A percentile compares a stretch with the other conserved stretches of the same genome.
Conservation (phyloP, 2,113 vertebrate species). For the Phaethornis superciliosus region DNA sequence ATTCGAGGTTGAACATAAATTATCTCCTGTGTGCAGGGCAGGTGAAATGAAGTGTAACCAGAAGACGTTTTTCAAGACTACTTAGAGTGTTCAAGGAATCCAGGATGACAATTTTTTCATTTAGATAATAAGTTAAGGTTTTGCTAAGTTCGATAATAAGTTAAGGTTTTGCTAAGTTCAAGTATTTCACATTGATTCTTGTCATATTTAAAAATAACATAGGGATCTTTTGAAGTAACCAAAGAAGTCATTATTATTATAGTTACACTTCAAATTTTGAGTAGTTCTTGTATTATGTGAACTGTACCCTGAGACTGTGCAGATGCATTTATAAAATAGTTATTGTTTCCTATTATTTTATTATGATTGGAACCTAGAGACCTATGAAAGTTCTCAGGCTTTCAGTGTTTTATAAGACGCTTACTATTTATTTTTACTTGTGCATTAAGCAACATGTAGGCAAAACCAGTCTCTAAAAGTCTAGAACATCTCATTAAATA, state of each 20-base stretch:
- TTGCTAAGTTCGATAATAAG: not conserved
- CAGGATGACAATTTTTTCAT: not conserved
- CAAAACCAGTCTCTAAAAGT: not conserved
- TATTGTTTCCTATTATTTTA: not conserved
- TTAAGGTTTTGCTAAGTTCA: not conserved
- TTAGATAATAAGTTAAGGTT: not conserved
- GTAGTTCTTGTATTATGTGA: not conserved
- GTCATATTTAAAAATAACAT: not conserved
- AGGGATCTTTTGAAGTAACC: not conserved
- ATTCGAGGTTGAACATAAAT: not conserved
- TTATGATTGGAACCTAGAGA: not conserved
- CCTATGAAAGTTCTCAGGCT: not conserved
- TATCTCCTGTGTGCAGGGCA: not conserved
- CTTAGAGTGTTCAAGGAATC: not conserved
- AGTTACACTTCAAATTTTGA: not conserved
- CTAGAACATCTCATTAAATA: not conserved
- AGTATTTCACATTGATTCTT: not conserved
- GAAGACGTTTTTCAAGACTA: not conserved
- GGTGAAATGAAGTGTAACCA: not conserved
- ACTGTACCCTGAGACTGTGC: not conserved
- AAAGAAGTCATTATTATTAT: not conserved
- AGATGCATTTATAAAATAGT: not conserved
- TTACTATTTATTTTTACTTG: not conserved
- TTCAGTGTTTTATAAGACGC: not conserved
- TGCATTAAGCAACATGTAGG: not conserved